A percentile compares a stretch with the other conserved stretches of the same genome.
Evolutionary conservation across 2,113 vertebrate species (phyloP).

Genomic region (Pteruthius melanotis): DNA sequence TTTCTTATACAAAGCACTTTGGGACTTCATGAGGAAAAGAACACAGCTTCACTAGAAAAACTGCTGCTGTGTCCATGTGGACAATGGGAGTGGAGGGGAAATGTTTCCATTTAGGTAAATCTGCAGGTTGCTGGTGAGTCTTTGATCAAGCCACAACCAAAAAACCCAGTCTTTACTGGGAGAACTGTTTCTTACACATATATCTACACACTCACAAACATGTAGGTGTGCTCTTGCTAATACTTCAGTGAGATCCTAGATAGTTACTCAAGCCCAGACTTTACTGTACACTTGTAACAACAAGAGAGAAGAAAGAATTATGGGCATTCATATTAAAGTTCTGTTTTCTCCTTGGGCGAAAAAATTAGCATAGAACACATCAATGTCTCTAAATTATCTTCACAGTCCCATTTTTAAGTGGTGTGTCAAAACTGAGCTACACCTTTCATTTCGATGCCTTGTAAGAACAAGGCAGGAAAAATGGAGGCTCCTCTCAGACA

Average conservation of each 20-base stretch:
- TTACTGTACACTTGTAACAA: not conserved
- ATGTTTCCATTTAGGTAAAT: not conserved
- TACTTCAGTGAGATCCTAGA: not conserved
- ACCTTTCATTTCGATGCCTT: not conserved
- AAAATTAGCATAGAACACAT: not conserved
- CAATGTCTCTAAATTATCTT: not conserved
- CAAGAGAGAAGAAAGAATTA: not conserved
- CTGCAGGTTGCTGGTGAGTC: accelerated
- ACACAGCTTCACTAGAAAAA: not conserved
- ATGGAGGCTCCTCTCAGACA: not conserved
- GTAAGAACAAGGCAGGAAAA: not conserved
- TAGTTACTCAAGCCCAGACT: not conserved
- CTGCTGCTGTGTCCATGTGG: not conserved
- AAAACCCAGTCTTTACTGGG: not conserved
- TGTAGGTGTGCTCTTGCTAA: not conserved
- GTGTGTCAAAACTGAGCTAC: not conserved
- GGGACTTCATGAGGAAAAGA: not conserved
- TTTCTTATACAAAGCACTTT: not conserved
- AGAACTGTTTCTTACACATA: not conserved
- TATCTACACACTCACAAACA: not conserved
- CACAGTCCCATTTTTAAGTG: not conserved
- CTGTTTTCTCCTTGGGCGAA: not conserved
- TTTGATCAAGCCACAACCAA: not conserved
- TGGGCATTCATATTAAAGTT: not conserved
- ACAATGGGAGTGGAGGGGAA: not conserved